Conservation (phyloP, 2,888 invertebrate species). For the Trissonchulus sp. region DNA sequence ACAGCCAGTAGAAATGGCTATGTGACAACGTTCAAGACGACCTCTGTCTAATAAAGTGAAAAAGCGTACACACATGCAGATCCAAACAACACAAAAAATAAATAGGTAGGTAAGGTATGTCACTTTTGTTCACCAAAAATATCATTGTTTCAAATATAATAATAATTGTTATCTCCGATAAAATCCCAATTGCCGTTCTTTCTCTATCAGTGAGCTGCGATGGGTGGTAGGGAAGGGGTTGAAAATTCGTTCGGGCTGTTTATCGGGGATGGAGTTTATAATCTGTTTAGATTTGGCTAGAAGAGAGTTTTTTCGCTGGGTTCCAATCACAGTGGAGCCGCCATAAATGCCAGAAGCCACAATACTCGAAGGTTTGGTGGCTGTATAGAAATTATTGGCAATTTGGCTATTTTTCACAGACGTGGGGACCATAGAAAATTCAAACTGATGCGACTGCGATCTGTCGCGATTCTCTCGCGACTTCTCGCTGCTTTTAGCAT, state of each 20-base stretch:
- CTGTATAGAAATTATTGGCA: neutral
- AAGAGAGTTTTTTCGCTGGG: neutral
- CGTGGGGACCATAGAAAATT: neutral
- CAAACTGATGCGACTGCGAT: no score
- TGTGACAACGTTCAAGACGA: no score
- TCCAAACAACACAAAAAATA: no score
- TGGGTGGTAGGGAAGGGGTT: slow-evolving; percentile 30
- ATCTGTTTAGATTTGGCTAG: neutral
- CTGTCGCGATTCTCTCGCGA: no score
- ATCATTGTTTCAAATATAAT: no score
- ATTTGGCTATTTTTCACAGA: neutral
- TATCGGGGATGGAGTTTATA: neutral
- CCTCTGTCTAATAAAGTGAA: no score
- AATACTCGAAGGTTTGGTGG: neutral
- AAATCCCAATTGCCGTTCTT: slow-evolving; percentile 29
- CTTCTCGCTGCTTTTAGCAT: no score
- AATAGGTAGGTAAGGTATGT: no score
- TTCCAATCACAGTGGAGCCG: neutral
- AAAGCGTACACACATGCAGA: no score
- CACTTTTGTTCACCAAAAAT: no score
- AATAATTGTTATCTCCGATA: no score
- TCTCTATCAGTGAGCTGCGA: slow-evolving; percentile 26
- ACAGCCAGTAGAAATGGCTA: no score
- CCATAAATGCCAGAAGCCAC: neutral
- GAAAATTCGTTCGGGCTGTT: neutral